A percentile compares a stretch with the other conserved stretches of the same genome.
These are phyloP conservation scores for Alentia gelatinosa DNA, from an alignment of 2,888 invertebrate genomes.

Conservation along the genomic window DNA sequence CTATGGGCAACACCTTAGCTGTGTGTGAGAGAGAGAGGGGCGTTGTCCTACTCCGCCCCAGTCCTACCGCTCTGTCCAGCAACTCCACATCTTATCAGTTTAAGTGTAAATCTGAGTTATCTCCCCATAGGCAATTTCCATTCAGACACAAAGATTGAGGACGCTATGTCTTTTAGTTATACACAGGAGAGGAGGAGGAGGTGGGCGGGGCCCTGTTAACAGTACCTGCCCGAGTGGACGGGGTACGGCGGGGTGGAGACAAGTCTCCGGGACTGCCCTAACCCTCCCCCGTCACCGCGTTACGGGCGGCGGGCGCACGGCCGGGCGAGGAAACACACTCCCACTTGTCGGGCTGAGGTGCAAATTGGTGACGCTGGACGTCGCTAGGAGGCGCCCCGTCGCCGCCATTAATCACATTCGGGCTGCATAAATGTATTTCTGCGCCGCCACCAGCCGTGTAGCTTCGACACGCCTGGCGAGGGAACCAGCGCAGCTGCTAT, in stretches of 20 bases:
- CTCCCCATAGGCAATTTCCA: not conserved
- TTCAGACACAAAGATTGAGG: not conserved
- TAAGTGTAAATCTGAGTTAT: conserved; percentile 1
- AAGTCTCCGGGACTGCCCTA: not conserved
- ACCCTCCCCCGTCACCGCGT: too few relatives aligned
- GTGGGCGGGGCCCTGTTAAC: not conserved
- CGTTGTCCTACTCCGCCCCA: too few relatives aligned
- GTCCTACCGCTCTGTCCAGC: not conserved
- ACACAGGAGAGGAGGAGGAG: not conserved
- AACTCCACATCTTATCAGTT: not conserved
- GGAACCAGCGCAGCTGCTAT: not conserved
- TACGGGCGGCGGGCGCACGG: not conserved
- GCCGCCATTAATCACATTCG: not conserved
- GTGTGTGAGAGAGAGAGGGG: too few relatives aligned
- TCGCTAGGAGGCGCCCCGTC: not conserved
- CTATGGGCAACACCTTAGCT: too few relatives aligned
- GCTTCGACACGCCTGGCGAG: not conserved
- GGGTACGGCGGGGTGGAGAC: not conserved
- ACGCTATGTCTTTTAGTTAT: not conserved
- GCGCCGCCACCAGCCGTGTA: not conserved
- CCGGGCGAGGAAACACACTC: not conserved
- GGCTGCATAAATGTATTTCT: not conserved
- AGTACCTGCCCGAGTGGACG: not conserved
- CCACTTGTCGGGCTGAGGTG: not conserved
- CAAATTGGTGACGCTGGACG: not conserved